These are phyloP conservation scores for Rapana venosa DNA, from an alignment of 2,888 invertebrate genomes.

Conservation along the genomic window DNA sequence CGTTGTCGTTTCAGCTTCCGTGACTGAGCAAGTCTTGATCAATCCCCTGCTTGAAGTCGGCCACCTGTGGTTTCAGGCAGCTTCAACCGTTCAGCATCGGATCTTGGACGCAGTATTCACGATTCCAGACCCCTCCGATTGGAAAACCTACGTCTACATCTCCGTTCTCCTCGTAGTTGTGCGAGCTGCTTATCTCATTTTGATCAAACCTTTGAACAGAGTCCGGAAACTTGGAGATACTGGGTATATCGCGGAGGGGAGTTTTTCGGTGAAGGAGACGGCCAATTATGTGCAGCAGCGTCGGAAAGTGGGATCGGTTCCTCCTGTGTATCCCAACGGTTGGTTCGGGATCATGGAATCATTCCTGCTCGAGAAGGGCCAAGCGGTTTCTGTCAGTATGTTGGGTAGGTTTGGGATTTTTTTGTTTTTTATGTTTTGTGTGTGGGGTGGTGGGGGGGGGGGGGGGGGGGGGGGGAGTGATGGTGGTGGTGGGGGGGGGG, in stretches of 20 bases:
- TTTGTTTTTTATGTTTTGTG: background rate
- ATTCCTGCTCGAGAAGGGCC: constrained; percentile 55
- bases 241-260: constrained; percentile 73
- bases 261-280: constrained; percentile 67
- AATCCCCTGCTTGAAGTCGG: constrained; percentile 63
- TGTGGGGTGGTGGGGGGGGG: too few relatives aligned
- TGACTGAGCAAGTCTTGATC: constrained; percentile 55
- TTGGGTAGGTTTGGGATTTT: background rate
- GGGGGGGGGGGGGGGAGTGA: too few relatives aligned
- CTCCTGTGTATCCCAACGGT: constrained; percentile 93
- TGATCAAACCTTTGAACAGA: constrained; percentile 70
- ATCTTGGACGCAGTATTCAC: constrained; percentile 49
- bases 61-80: constrained; percentile 62
- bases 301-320: constrained; percentile 84
- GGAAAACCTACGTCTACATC: constrained; percentile 57
- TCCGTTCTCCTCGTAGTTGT: constrained; percentile 41
- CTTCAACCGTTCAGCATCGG: constrained; percentile 49
- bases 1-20: constrained; percentile 46
- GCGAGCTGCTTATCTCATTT: constrained; percentile 60
- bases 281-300: constrained; percentile 74
- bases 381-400: background rate
- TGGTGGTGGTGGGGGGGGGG: background rate
- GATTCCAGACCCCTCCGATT: constrained; percentile 55
- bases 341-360: constrained; percentile 91
- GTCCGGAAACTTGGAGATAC: constrained; percentile 70